Conservation (phyloP, 2,113 vertebrate genomes). For the Equus quagga region DNA sequence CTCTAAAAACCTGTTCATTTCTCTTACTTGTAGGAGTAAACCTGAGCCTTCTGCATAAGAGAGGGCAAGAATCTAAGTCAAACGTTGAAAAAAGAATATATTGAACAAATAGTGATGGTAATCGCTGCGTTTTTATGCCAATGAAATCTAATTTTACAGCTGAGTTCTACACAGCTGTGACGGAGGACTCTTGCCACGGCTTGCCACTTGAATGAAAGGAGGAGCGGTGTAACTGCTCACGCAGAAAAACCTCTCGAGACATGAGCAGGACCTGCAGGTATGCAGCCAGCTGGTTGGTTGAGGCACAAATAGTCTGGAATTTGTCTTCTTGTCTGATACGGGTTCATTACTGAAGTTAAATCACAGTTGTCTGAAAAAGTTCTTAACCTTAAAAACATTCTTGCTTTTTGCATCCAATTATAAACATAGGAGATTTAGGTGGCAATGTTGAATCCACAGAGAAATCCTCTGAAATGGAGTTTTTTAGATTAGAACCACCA, state of each 20-base stretch:
- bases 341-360: constrained; percentile 89
- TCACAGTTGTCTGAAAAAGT: constrained; percentile 84
- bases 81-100: background rate
- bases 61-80: background rate
- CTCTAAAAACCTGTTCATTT: background rate
- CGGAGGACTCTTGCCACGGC: constrained; percentile 83
- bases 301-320: constrained; percentile 91
- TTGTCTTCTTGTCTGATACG: constrained; percentile 88
- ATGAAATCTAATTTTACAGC: constrained; percentile 73
- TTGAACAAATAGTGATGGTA: background rate
- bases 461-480: background rate
- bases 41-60: background rate
- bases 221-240: constrained; percentile 85
- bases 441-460: constrained; percentile 73
- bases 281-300: constrained; percentile 89
- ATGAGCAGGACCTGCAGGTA: constrained; percentile 90
- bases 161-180: constrained; percentile 76
- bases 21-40: background rate
- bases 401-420: constrained; percentile 76
- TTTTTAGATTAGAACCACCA: background rate
- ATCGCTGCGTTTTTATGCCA: constrained; percentile 64
- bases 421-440: constrained; percentile 78
- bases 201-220: constrained; percentile 84
- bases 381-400: constrained; percentile 84
- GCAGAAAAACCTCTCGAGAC: constrained; percentile 90